Evolutionary conservation across 2,113 vertebrate genomes (phyloP), one percentile per base, ranked within the genome.

Genomic region (Pomatorhinus ruficollis): DNA sequence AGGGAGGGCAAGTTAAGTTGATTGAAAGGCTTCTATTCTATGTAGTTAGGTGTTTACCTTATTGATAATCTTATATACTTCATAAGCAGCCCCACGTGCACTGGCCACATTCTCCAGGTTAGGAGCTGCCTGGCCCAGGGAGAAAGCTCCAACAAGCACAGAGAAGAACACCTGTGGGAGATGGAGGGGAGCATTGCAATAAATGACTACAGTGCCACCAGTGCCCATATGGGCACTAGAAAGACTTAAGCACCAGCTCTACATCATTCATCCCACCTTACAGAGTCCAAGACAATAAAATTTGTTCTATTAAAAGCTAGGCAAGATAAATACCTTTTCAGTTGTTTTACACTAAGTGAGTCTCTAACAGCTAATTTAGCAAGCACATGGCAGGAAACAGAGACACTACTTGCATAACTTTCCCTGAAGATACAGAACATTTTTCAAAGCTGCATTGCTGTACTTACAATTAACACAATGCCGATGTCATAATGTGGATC

Each of bases 31-130:
- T 78, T 68, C 19, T 66, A 44, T 80, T 64, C 27, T 49, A 25
- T 10, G 5, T 22, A 35, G 8, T 42, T 54, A 42, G 25, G 3
- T 65, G 30, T 21, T 81, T 98, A 99, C 98, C 93, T 98, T 98
- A 81, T 97, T 98, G 39, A 99, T 99, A 50, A 98, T 98, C 13
- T 35, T 97, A 95, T 98, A 99, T 21, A 99, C 92, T 93, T 98
- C 97, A 76, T 97, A 98, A 61, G 98, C 98, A 91, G 98, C 98
- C 35, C 98, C 98, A 70, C 97, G 98, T 59, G 98, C 98, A 11
- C 97, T 99, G 72, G 98, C 95, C 63, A 99, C 63, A 22, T 96
- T 97, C 92, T 99, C 98, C 63, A 99, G 94, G 70, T 98, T 98
- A 85, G 98, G 98, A 85, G 98, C 97, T 11, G 96, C 98, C 39